phyloP scores from a whole-genome alignment of 2,888 invertebrate genomes.

The Diogma glabrata region DNA sequence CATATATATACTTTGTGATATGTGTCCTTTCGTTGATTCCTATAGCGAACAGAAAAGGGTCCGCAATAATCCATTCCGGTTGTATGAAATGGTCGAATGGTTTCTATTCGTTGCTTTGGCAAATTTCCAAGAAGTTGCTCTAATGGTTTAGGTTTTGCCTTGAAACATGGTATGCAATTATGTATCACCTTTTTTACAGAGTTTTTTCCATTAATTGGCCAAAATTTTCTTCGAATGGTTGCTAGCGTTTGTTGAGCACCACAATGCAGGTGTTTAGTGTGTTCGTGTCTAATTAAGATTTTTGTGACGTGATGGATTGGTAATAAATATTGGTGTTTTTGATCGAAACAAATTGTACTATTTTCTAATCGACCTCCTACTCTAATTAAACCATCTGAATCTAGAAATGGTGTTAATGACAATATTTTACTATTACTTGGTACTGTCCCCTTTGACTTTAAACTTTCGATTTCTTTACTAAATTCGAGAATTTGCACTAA shows the following conservation, averaged over 20 bases:
- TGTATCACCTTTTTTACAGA: not conserved
- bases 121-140: slow-evolving; percentile 11
- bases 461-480: too few relatives aligned
- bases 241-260: slow-evolving; percentile 5
- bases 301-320: slow-evolving; percentile 6
- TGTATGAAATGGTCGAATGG: slow-evolving; percentile 13
- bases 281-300: slow-evolving; percentile 7
- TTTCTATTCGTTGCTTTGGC: slow-evolving; percentile 8
- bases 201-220: slow-evolving; percentile 4
- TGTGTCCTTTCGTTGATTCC: not conserved
- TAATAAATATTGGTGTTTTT: slow-evolving; percentile 12
- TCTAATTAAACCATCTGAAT: not conserved
- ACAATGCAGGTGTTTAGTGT: slow-evolving; percentile 9
- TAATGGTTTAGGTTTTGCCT: not conserved
- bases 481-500: not conserved
- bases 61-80: slow-evolving; percentile 17
- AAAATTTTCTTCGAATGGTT: not conserved
- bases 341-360: slow-evolving; percentile 7
- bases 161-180: not conserved
- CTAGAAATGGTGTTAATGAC: slow-evolving; percentile 10
- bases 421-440: slow-evolving; percentile 6
- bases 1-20: too few relatives aligned
- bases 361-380: slow-evolving; percentile 13
- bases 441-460: not conserved
- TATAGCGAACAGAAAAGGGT: not conserved